Base-by-base conservation (phyloP, 2,888 invertebrate species). In the Salpingus planirostris region DNA sequence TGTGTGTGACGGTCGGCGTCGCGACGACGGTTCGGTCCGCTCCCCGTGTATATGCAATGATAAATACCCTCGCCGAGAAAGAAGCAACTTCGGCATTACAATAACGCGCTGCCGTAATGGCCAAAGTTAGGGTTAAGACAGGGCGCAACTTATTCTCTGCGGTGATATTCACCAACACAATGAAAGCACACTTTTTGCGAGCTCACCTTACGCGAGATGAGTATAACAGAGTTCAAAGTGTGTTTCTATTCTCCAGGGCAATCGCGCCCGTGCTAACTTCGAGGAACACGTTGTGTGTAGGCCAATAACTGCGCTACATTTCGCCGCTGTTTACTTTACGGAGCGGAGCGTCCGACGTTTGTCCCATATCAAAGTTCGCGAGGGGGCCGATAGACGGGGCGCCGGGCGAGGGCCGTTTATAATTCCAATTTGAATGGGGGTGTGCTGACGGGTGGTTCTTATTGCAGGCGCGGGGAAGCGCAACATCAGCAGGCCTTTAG, bases 391-490 rank as follows among this genome's bases (percentile, higher is more conserved):
- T n/a, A n/a, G n/a, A n/a, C n/a, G n/a, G n/a, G n/a, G n/a, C n/a
- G n/a, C n/a, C n/a, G n/a, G n/a, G n/a, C 30, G 27, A 30, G 27
- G 30, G 3, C 24, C 34, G 29, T 31, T 32, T 40, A 25, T 36
- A 39, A 38, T 41, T 39, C 33, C 26, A 31, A 13, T 31, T 18
- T 36, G 24, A 28, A 31, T 38, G 43, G 37, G 35, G 39, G 47
- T n/a, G n/a, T 50, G 46, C 42, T 56, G 49, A 54, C 52, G 50
- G 55, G 54, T 57, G 54, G 57, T 59, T 55, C 54, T 62, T 47
- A 51, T 62, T 63, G 44, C 60, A 64, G 64, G 56, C 60, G 52
- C 53, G 46, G 57, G 52, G 36, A 64, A 62, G 44, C 60, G 61
- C 45, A 64, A 65, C 57, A 50, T 51, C 48, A 61, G 60, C 57